Conservation (phyloP, 1,140 invertebrate genomes). For the Caerostris extrusa region DNA sequence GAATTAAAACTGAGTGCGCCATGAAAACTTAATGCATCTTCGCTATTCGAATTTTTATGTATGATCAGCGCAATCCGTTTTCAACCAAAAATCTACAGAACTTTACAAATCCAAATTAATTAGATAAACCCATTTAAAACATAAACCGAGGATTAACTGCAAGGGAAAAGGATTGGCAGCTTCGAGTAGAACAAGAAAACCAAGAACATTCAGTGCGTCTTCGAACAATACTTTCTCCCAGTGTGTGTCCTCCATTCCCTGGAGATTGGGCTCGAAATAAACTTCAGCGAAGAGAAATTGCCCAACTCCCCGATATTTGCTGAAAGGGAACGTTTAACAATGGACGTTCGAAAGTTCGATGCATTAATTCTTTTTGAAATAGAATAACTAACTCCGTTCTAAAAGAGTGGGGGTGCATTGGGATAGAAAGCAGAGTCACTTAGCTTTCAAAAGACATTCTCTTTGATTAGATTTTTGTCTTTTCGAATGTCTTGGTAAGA, state of each 20-base stretch:
- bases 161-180: no score
- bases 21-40: no score
- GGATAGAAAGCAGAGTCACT: background rate
- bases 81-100: no score
- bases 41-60: no score
- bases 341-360: slow-evolving; percentile 17
- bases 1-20: no score
- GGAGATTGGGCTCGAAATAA: background rate
- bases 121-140: no score
- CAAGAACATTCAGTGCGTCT: no score
- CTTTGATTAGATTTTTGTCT: slow-evolving; percentile 42
- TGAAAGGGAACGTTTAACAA: background rate
- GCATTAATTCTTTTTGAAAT: slow-evolving; percentile 40
- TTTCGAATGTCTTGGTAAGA: background rate
- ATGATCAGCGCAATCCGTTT: no score
- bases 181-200: no score
- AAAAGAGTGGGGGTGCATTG: background rate
- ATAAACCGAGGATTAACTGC: no score
- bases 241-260: background rate
- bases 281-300: background rate
- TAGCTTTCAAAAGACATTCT: slow-evolving; percentile 32
- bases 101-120: no score
- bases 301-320: slow-evolving; percentile 4
- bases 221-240: no score
- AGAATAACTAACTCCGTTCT: background rate